phyloP scores from a whole-genome alignment of 2,888 invertebrate species.

The Alloplasta piceator region DNA sequence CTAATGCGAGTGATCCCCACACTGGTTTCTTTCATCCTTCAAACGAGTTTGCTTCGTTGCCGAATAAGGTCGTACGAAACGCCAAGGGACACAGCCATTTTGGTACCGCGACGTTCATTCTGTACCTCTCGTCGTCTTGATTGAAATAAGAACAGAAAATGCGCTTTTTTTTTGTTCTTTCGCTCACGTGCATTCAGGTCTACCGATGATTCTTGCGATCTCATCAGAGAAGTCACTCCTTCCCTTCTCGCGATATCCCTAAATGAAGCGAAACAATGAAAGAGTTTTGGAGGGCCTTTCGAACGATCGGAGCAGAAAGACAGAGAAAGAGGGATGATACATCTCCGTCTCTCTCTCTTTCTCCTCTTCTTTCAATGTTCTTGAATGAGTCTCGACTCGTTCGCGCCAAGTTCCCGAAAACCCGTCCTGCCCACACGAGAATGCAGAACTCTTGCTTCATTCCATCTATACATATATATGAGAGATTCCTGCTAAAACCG shows the following conservation, averaged over 20 bases:
- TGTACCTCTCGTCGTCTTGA: constrained; percentile 70
- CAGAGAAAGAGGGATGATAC: not conserved
- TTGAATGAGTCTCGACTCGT: constrained; percentile 75
- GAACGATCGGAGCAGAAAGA: constrained; percentile 17
- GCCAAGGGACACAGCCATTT: constrained; percentile 30
- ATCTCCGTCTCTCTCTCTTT: not conserved
- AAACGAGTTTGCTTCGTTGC: constrained; percentile 45
- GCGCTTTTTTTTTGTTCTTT: constrained; percentile 71
- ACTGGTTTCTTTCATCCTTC: too few relatives aligned
- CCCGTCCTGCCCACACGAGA: constrained; percentile 77
- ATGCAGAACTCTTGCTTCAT: constrained; percentile 52
- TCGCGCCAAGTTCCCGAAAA: constrained; percentile 66
- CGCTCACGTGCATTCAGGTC: constrained; percentile 8
- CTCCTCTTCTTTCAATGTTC: constrained; percentile 65
- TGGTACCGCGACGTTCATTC: constrained; percentile 60
- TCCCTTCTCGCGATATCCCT: constrained; percentile 67
- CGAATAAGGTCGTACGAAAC: constrained; percentile 74
- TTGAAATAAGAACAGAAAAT: constrained; percentile 33
- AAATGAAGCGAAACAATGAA: constrained; percentile 79
- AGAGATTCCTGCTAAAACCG: constrained; percentile 5
- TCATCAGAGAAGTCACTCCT: constrained; percentile 50
- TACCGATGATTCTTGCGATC: constrained; percentile 39
- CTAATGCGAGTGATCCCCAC: too few relatives aligned
- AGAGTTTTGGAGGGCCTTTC: constrained; percentile 69
- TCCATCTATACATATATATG: constrained; percentile 18